Evolutionary conservation across 2,888 invertebrate species (phyloP), one percentile per base, ranked within the genome.

Genomic region (Dynastes hyllus): DNA sequence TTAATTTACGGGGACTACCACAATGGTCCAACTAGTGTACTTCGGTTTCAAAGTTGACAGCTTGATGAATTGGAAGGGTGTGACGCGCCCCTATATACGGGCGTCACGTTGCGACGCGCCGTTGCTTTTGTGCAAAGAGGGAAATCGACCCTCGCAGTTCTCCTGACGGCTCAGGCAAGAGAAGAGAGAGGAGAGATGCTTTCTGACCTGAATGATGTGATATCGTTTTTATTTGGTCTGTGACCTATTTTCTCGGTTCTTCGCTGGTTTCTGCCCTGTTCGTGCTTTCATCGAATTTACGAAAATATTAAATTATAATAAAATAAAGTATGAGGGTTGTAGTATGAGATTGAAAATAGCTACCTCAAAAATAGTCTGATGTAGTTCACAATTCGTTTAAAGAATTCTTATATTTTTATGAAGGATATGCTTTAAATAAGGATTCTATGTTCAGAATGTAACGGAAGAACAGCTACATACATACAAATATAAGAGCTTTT

Each of bases 41-140:
- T 76, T 76, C 76, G 58, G 76, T 76, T 76, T 76, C 61, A 51
- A 76, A 76, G 76, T 76, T 76, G 76, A 76, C 76, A 76, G 76
- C 50, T 65, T 76, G 76, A 76, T 76, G 76, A 76, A 76, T 76
- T 65, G 76, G 51, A 76, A 50, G 76, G 76, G 76, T 76, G 61
- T 65, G 63, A 76, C 61, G 65, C 65, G 45, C 65, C 76, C 76
- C 63, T 70, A 51, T 53, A 37, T 70, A 70, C 70, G 11, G 50
- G 51, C 70, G 53, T 70, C 70, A 53, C 16, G 70, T 53, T 70
- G 53, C 70, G 70, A 13, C 70, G 70, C 51, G 70, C 53, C 53
- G 70, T 70, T 53, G 29, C 70, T 70, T 53, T 45, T 53, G 53
- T 65, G 53, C 32, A 53, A 51, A 53, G 70, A 70, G 70, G 70